A percentile compares a stretch with the other conserved stretches of the same genome.
phyloP scores from a whole-genome alignment of 1,140 invertebrate genomes.

The Drosophila bocki region DNA sequence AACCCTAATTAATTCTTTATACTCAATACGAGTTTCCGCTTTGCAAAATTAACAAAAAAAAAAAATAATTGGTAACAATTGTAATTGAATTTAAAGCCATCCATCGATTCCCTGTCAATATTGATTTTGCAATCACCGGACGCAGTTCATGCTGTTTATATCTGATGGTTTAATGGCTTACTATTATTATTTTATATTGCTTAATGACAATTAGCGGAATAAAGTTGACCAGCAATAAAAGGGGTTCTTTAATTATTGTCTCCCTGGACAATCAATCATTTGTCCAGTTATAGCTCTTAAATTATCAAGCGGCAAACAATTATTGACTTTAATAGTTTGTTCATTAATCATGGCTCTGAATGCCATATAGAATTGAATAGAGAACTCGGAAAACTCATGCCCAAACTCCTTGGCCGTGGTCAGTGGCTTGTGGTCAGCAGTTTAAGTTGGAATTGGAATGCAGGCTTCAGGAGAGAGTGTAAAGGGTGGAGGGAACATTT shows the following conservation, averaged over 20 bases:
- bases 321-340: slow-evolving; percentile 55
- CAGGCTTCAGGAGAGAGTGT: neutral
- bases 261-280: slow-evolving; percentile 42
- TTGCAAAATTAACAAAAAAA: neutral
- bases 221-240: neutral
- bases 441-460: slow-evolving; percentile 6
- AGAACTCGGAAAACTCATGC: slow-evolving; percentile 2
- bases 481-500: slow-evolving; percentile 9
- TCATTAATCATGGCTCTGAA: slow-evolving; percentile 43
- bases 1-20: too few relatives aligned
- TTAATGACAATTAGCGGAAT: slow-evolving; percentile 60
- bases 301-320: slow-evolving; percentile 41
- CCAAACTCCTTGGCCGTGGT: slow-evolving; percentile 20
- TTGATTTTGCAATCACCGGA: slow-evolving; percentile 65
- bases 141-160: neutral
- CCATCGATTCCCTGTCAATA: slow-evolving; percentile 32
- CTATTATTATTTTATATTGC: slow-evolving; percentile 25
- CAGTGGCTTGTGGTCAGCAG: slow-evolving; percentile 25
- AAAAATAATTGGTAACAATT: too few relatives aligned
- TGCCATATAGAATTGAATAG: slow-evolving; percentile 16
- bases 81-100: neutral
- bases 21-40: too few relatives aligned
- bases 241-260: slow-evolving; percentile 14
- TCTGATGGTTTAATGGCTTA: slow-evolving; percentile 25
- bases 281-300: slow-evolving; percentile 36